Percentiles rank a stretch among this genome's conserved stretches.
phyloP scores from a whole-genome alignment of 2,113 vertebrate species.

The Pseudopipra pipra region DNA sequence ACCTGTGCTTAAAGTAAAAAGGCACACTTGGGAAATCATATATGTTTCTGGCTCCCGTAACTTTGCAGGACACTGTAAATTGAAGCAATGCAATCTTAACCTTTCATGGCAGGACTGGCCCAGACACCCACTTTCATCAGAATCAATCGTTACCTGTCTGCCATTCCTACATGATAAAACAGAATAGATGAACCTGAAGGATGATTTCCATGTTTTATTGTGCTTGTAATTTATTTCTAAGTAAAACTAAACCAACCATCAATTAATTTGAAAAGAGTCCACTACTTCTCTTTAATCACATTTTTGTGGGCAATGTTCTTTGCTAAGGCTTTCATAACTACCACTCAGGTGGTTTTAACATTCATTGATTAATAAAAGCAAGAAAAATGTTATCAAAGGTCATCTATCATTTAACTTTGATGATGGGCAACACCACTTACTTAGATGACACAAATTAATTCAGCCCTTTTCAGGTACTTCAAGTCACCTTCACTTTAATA shows the following conservation, averaged over 20 bases:
- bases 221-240: background rate
- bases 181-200: background rate
- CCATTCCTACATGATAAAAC: background rate
- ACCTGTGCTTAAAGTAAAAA: background rate
- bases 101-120: background rate
- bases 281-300: background rate
- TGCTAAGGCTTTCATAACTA: background rate
- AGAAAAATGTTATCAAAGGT: background rate
- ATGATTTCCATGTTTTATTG: background rate
- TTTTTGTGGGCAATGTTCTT: background rate
- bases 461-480: background rate
- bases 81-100: background rate
- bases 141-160: background rate
- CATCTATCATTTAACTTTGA: background rate
- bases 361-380: background rate
- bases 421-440: background rate
- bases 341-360: background rate
- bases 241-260: background rate
- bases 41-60: background rate
- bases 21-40: background rate
- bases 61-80: background rate
- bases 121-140: background rate
- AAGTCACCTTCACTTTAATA: background rate
- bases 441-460: background rate
- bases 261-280: background rate